These are phyloP conservation scores for Hippocampus kuda DNA, from an alignment of 2,797 vertebrate genomes.

Conservation along the genomic window DNA sequence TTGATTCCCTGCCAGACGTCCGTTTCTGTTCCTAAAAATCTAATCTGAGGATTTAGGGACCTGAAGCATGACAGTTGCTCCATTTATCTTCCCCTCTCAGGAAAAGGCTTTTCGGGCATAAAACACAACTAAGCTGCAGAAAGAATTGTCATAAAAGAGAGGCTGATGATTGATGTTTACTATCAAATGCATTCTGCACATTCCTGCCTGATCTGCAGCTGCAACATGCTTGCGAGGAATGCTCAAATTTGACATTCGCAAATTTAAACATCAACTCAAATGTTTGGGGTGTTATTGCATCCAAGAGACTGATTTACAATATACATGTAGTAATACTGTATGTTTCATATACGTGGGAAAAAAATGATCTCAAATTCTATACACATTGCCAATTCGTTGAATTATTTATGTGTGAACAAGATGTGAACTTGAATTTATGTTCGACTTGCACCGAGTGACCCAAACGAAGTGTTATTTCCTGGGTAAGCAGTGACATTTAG, in stretches of 20 bases:
- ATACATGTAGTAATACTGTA: neutral
- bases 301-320: neutral
- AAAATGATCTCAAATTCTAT: neutral
- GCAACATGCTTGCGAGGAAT: neutral
- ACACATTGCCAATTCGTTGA: neutral
- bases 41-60: conserved; percentile 48
- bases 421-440: neutral
- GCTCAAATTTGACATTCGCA: neutral
- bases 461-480: neutral
- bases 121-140: conserved; percentile 27
- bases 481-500: conserved; percentile 40
- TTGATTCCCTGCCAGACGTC: conserved; percentile 52
- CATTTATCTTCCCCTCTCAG: conserved; percentile 10
- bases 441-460: neutral
- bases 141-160: conserved; percentile 50
- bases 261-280: neutral
- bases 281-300: neutral
- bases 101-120: conserved; percentile 17
- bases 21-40: conserved; percentile 45
- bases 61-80: conserved; percentile 35
- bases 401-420: neutral
- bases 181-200: conserved; percentile 31
- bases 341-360: neutral
- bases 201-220: neutral
- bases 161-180: conserved; percentile 54